These are phyloP conservation scores for Parnassius glacialis DNA, from an alignment of 2,888 invertebrate species.

Conservation along the genomic window DNA sequence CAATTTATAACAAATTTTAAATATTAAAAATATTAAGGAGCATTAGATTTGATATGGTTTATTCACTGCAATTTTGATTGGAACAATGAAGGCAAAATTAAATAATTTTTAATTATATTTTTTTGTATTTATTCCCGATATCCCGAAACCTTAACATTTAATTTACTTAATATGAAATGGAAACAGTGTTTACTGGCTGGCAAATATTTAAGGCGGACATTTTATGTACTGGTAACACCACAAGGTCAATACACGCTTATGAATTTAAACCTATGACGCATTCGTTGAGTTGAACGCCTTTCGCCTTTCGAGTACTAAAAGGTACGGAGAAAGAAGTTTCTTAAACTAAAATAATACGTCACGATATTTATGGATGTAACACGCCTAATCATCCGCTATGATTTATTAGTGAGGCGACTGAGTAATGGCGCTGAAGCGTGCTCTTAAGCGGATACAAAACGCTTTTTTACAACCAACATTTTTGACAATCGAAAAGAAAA, in stretches of 20 bases:
- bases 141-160: too few relatives aligned
- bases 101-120: too few relatives aligned
- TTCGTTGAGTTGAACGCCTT: conserved; percentile 23
- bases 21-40: too few relatives aligned
- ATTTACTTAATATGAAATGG: too few relatives aligned
- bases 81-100: too few relatives aligned
- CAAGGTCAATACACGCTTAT: conserved; percentile 25
- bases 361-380: conserved; percentile 13
- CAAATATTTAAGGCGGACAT: conserved; percentile 11
- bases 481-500: too few relatives aligned
- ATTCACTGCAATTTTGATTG: too few relatives aligned
- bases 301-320: conserved; percentile 14
- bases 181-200: too few relatives aligned
- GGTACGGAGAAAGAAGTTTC: conserved; percentile 16
- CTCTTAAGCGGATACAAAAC: not conserved
- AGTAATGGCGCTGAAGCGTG: not conserved
- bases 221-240: conserved; percentile 9
- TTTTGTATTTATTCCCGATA: too few relatives aligned
- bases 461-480: not conserved
- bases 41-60: too few relatives aligned
- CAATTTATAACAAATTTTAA: too few relatives aligned
- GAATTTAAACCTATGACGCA: conserved; percentile 27
- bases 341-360: conserved; percentile 15
- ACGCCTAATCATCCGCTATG: conserved; percentile 4
- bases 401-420: conserved; percentile 2